Percentiles rank a stretch among this genome's conserved stretches.
phyloP scores from a whole-genome alignment of 2,797 vertebrate genomes.

The Chloroceryle amazona region DNA sequence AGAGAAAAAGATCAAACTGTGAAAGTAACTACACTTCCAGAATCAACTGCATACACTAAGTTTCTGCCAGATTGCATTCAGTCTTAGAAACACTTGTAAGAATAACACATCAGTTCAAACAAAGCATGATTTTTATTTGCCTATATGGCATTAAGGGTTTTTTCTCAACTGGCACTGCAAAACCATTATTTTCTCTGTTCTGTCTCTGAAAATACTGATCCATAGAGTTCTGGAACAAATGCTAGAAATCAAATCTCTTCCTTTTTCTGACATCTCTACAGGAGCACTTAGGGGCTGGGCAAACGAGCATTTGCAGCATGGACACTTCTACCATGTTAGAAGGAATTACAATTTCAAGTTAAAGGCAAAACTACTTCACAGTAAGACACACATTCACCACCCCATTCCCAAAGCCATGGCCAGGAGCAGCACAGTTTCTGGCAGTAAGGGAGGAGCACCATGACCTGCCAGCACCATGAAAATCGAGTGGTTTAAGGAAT shows the following conservation, averaged over 20 bases:
- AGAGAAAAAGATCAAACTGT: neutral
- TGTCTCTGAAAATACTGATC: neutral
- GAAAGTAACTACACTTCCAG: neutral
- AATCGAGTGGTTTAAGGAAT: constrained; percentile 12
- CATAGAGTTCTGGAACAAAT: neutral
- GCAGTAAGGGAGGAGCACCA: constrained; percentile 33
- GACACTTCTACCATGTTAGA: constrained; percentile 38
- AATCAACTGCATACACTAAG: neutral
- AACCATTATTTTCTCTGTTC: neutral
- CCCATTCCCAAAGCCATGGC: constrained; percentile 26
- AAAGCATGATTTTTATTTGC: neutral
- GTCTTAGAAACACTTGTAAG: neutral
- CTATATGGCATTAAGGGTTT: neutral
- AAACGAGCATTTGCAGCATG: constrained; percentile 66
- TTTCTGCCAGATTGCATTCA: neutral
- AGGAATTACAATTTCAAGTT: constrained; percentile 62
- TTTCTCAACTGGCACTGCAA: neutral
- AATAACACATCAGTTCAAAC: neutral
- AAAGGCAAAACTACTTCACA: constrained; percentile 40
- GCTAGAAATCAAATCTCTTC: neutral
- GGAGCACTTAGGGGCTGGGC: neutral
- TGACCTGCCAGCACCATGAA: constrained; percentile 45
- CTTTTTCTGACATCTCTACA: neutral
- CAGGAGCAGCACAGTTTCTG: constrained; percentile 58
- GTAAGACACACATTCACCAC: constrained; percentile 6